A percentile compares a stretch with the other conserved stretches of the same genome.
These are phyloP conservation scores for Ophion costatus DNA, from an alignment of 2,888 invertebrate genomes.

Conservation along the genomic window DNA sequence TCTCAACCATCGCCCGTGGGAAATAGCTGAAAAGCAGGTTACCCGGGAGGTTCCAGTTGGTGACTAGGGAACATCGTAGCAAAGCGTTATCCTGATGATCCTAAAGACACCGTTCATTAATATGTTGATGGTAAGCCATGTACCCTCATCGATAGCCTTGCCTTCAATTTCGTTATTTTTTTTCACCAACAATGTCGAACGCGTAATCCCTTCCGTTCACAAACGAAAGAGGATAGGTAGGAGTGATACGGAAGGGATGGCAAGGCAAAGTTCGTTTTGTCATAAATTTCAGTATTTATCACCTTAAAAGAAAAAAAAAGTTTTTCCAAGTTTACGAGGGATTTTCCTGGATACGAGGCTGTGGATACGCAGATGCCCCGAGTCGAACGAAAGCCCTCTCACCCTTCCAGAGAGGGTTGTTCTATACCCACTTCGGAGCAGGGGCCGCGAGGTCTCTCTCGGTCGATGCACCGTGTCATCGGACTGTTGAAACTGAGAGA, in stretches of 20 bases:
- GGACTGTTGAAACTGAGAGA: conserved; percentile 59
- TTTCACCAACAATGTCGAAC: no score
- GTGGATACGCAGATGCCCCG: conserved; percentile 39
- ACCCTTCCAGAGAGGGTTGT: conserved; percentile 25
- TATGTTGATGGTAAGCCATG: no score
- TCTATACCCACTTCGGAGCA: conserved; percentile 29
- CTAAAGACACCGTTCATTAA: no score
- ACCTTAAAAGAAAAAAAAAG: neutral
- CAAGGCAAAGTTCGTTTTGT: conserved; percentile 2
- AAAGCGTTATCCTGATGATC: no score
- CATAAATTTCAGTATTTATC: conserved; percentile 22
- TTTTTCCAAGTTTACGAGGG: conserved; percentile 11
- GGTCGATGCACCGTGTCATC: conserved; percentile 65
- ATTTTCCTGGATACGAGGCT: conserved; percentile 5
- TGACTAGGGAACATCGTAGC: no score
- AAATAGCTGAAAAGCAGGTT: no score
- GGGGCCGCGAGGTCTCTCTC: conserved; percentile 62
- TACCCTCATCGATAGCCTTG: no score
- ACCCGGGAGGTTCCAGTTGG: no score
- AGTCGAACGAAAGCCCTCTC: conserved; percentile 26
- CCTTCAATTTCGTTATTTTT: no score
- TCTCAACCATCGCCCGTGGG: no score
- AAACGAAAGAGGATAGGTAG: neutral
- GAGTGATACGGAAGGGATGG: neutral
- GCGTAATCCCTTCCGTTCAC: neutral